Conservation (phyloP, 1,140 invertebrate species). For the Mesaphorura yosii region DNA sequence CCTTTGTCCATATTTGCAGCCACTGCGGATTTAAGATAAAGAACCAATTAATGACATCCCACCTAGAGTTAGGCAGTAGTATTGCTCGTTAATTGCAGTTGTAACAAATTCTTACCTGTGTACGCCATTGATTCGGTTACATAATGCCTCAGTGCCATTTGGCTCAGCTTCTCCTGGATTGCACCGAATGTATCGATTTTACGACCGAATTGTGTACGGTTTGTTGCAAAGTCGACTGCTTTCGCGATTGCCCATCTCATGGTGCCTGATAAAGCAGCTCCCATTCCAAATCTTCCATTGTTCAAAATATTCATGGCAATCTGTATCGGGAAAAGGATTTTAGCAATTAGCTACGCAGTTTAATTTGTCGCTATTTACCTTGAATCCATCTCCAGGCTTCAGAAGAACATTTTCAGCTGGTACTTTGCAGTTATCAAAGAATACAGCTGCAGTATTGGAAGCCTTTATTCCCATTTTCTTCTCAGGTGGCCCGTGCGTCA, state of each 20-base stretch:
- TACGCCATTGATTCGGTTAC: slow-evolving; percentile 92
- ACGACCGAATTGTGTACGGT: slow-evolving; percentile 79
- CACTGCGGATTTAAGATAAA: too few species aligned
- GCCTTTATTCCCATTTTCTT: slow-evolving; percentile 99
- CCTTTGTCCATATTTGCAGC: slow-evolving; percentile 87
- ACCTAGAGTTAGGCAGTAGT: too few species aligned
- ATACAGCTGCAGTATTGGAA: slow-evolving; percentile 93
- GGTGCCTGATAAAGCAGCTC: slow-evolving; percentile 79
- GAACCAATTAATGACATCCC: too few species aligned
- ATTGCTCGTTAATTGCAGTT: too few species aligned
- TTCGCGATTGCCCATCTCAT: slow-evolving; percentile 80
- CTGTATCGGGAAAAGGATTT: slow-evolving; percentile 35
- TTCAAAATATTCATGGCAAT: slow-evolving; percentile 99
- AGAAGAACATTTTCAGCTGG: slow-evolving; percentile 91
- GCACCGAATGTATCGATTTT: slow-evolving; percentile 72
- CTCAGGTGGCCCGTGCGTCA: slow-evolving; percentile 85
- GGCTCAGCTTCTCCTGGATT: slow-evolving; percentile 86
- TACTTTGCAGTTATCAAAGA: slow-evolving; percentile 91
- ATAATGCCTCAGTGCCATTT: slow-evolving; percentile 89
- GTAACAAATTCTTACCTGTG: too few species aligned
- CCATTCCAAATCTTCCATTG: slow-evolving; percentile 98
- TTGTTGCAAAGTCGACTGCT: slow-evolving; percentile 81
- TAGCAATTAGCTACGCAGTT: too few species aligned
- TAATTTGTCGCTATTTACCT: slow-evolving; percentile 48
- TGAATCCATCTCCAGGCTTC: slow-evolving; percentile 90